phyloP scores from a whole-genome alignment of 2,797 vertebrate species.

The Eulemur mongoz region DNA sequence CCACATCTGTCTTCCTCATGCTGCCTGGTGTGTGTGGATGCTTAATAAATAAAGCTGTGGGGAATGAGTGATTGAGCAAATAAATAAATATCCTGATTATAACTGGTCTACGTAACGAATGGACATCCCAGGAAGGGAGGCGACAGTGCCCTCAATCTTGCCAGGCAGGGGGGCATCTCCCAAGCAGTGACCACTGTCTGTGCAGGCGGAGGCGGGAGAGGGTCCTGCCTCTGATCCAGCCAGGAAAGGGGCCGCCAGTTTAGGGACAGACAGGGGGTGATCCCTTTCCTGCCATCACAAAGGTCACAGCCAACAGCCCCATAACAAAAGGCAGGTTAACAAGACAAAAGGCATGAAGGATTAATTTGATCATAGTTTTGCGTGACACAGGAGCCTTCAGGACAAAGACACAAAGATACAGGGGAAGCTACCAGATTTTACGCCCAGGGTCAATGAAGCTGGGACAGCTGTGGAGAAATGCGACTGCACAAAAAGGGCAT shows the following conservation, averaged over 20 bases:
- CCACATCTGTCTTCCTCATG: not conserved
- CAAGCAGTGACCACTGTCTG: not conserved
- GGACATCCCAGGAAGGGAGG: not conserved
- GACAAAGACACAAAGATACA: not conserved
- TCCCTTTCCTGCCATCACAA: not conserved
- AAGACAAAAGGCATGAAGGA: not conserved
- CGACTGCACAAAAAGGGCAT: not conserved
- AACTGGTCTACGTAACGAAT: not conserved
- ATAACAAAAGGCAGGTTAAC: not conserved
- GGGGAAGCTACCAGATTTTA: not conserved
- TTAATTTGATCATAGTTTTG: not conserved
- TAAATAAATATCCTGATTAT: not conserved
- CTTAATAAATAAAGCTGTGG: not conserved
- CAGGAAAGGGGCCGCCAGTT: not conserved
- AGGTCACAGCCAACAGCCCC: not conserved
- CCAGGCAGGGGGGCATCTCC: not conserved
- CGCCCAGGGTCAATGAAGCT: not conserved
- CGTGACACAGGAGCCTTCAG: not conserved
- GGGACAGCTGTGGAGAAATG: not conserved
- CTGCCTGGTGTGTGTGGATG: not conserved
- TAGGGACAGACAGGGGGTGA: not conserved
- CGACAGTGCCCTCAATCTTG: rapidly evolving
- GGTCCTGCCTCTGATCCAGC: not conserved
- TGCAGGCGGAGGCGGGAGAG: too few species aligned
- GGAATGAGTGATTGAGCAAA: not conserved